Evolutionary conservation across 2,888 invertebrate genomes (phyloP).

Genomic region (Chrysolina americana): DNA sequence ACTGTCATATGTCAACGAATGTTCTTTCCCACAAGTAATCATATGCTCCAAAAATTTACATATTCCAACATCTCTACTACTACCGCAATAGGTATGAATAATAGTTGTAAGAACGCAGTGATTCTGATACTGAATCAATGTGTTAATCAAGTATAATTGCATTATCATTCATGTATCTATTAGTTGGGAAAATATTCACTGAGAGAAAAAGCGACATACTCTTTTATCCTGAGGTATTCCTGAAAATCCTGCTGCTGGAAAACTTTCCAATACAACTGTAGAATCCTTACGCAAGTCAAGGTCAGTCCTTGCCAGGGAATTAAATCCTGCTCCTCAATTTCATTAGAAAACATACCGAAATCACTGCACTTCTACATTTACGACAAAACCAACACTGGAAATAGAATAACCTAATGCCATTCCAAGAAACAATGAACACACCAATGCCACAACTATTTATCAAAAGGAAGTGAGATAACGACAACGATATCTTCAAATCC

Average conservation of each 20-base stretch:
- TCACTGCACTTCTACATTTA: conserved; percentile 28
- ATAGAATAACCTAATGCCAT: conserved; percentile 29
- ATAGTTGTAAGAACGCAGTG: too few relatives aligned
- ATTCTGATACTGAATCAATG: too few relatives aligned
- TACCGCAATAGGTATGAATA: too few relatives aligned
- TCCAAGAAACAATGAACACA: conserved; percentile 33
- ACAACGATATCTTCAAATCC: conserved; percentile 33
- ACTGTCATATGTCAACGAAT: too few relatives aligned
- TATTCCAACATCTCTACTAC: too few relatives aligned
- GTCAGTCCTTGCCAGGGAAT: conserved; percentile 86
- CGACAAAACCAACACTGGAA: conserved; percentile 28
- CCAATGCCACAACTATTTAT: conserved; percentile 31
- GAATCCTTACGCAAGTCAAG: conserved; percentile 86
- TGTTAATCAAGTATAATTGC: too few relatives aligned
- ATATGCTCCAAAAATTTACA: too few relatives aligned
- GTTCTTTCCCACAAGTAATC: too few relatives aligned
- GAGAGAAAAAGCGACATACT: conserved; percentile 41
- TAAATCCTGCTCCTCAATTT: conserved; percentile 56
- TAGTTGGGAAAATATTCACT: too few relatives aligned
- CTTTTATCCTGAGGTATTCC: conserved; percentile 43
- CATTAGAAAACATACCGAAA: conserved; percentile 58
- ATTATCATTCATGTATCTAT: too few relatives aligned
- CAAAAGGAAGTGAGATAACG: conserved; percentile 45
- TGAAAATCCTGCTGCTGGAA: conserved; percentile 78
- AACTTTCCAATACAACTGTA: conserved; percentile 89